Percentiles rank a stretch among this genome's conserved stretches.
Conservation (phyloP, 2,797 vertebrate species). For the Echiichthys vipera region DNA sequence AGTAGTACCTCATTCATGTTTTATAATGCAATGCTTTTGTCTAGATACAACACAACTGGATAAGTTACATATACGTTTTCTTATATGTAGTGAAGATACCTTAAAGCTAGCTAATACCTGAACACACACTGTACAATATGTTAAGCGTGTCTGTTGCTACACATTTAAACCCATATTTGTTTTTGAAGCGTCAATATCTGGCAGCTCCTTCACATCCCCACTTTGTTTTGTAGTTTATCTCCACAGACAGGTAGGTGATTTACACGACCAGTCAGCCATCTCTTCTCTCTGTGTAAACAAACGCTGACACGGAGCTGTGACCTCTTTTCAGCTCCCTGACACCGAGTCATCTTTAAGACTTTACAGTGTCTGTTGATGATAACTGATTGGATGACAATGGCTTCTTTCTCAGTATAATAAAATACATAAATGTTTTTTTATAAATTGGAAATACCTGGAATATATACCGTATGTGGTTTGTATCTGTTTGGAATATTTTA, state of each 20-base stretch:
- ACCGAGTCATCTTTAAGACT: slow-evolving; percentile 31
- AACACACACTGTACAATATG: background rate
- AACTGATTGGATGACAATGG: slow-evolving; percentile 19
- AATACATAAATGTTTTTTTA: background rate
- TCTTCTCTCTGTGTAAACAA: slow-evolving; percentile 49
- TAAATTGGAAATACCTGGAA: background rate
- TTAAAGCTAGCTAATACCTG: background rate
- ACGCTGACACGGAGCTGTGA: slow-evolving; percentile 48
- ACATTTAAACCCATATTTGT: no score
- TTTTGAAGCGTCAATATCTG: slow-evolving; percentile 33
- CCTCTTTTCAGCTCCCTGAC: slow-evolving; percentile 55
- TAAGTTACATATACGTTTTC: no score
- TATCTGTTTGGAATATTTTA: background rate
- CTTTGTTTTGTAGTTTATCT: slow-evolving; percentile 28
- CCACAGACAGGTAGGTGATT: slow-evolving; percentile 40
- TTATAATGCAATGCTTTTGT: background rate
- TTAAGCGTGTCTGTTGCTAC: background rate
- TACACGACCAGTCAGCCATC: slow-evolving; percentile 33
- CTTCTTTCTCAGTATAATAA: background rate
- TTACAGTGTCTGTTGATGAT: slow-evolving; percentile 15
- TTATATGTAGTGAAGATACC: background rate
- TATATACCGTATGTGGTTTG: background rate
- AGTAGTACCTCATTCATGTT: slow-evolving; percentile 5
- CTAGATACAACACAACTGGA: background rate
- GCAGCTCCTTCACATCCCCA: background rate